A percentile compares a stretch with the other conserved stretches of the same genome.
phyloP scores from a whole-genome alignment of 2,888 invertebrate species.

The Lasioglossum malachurum region DNA sequence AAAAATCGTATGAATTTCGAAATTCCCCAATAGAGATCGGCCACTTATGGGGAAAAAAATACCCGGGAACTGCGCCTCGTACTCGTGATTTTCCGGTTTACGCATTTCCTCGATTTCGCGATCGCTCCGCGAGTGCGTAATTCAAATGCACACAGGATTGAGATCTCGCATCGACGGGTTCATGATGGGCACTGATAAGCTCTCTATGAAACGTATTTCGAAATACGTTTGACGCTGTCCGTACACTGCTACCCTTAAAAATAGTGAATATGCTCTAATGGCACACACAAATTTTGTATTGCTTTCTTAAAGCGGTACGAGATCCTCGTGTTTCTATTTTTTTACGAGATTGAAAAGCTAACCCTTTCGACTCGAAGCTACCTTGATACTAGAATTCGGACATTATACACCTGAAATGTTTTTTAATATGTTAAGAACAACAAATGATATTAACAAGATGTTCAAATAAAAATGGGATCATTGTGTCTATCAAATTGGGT shows the following conservation, averaged over 20 bases:
- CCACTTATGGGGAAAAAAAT: neutral
- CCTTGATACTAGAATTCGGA: too few species aligned
- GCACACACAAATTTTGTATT: neutral
- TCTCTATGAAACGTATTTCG: constrained; percentile 30
- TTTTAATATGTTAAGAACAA: too few species aligned
- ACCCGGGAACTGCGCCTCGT: constrained; percentile 10
- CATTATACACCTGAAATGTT: too few species aligned
- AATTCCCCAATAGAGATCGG: neutral
- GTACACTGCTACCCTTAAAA: neutral
- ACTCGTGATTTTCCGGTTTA: constrained; percentile 40
- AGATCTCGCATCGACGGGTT: constrained; percentile 26
- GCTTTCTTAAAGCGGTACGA: neutral
- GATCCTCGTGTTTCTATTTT: too few species aligned
- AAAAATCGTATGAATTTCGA: neutral
- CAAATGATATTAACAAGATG: too few species aligned
- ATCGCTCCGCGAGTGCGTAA: constrained; percentile 33
- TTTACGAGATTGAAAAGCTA: too few species aligned
- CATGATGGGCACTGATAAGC: constrained; percentile 26
- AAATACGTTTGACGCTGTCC: constrained; percentile 14
- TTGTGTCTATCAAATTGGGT: too few species aligned
- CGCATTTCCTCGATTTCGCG: constrained; percentile 20
- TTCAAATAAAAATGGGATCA: too few species aligned
- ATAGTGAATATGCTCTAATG: neutral
- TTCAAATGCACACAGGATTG: constrained; percentile 36
- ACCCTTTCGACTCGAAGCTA: too few species aligned